These are phyloP conservation scores for Plodia interpunctella DNA, from an alignment of 1,140 invertebrate genomes.

Conservation along the genomic window DNA sequence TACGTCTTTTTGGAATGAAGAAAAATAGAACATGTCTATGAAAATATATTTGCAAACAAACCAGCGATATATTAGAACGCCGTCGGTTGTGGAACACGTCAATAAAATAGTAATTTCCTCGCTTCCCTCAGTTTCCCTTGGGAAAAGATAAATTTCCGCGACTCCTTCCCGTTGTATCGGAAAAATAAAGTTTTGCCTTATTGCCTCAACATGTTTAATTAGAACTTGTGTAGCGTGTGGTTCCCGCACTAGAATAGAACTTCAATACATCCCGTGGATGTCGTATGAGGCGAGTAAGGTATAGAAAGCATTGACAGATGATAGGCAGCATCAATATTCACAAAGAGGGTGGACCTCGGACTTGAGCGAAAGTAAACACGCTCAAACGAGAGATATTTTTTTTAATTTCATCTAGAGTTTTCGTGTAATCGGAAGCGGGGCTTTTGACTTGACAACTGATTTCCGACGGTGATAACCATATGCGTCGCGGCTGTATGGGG, in stretches of 20 bases:
- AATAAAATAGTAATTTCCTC: slow-evolving; percentile 6
- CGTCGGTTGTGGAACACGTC: neutral
- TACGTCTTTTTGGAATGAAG: too few species aligned
- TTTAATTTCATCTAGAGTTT: slow-evolving; percentile 41
- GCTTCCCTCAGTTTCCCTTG: slow-evolving; percentile 5
- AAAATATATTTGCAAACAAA: neutral
- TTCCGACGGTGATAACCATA: slow-evolving; percentile 61
- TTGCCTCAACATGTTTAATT: neutral
- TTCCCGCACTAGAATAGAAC: too few species aligned
- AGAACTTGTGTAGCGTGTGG: too few species aligned
- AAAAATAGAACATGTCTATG: too few species aligned
- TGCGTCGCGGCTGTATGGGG: slow-evolving; percentile 39
- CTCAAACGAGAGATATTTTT: too few species aligned
- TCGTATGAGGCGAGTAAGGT: too few species aligned
- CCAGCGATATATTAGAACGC: neutral
- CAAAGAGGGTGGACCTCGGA: too few species aligned
- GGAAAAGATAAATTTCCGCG: slow-evolving; percentile 3
- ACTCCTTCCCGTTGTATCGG: neutral
- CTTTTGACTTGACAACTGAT: slow-evolving; percentile 58
- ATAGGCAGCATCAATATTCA: too few species aligned
- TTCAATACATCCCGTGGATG: too few species aligned
- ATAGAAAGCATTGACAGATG: too few species aligned
- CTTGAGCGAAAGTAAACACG: too few species aligned
- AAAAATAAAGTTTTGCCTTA: slow-evolving; percentile 1
- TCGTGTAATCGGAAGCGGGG: slow-evolving; percentile 43